These are phyloP conservation scores for Phaethon lepturus DNA, from an alignment of 2,113 vertebrate species.

Conservation along the genomic window DNA sequence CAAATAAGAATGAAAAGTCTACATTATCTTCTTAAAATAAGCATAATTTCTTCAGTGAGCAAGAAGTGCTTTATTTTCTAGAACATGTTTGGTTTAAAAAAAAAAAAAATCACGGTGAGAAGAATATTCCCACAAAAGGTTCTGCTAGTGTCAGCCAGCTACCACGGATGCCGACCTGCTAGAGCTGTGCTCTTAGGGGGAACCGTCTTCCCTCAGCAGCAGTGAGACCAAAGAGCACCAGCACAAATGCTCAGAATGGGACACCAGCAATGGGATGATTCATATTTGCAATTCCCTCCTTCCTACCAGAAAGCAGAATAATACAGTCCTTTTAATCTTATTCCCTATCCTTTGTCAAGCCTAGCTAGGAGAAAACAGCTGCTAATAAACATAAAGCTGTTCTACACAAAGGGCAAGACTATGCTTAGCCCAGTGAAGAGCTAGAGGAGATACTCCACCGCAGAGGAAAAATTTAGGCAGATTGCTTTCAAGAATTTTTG, in stretches of 20 bases:
- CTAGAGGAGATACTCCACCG: not conserved
- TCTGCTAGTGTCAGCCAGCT: not conserved
- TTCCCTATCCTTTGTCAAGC: not conserved
- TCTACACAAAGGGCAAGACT: conserved; percentile 2
- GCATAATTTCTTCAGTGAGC: not conserved
- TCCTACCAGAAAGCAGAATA: not conserved
- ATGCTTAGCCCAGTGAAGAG: not conserved
- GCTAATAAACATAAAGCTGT: conserved; percentile 30
- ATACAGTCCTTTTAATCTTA: not conserved
- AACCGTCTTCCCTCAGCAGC: not conserved
- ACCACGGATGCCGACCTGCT: fast-evolving
- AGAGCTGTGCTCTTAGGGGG: not conserved
- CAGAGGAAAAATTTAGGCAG: not conserved
- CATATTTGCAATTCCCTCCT: not conserved
- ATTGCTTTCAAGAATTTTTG: not conserved
- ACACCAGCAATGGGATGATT: not conserved
- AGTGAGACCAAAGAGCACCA: not conserved
- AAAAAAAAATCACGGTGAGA: not conserved
- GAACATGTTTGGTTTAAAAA: not conserved
- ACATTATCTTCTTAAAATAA: not conserved
- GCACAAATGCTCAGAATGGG: fast-evolving
- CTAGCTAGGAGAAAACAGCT: conserved; percentile 19
- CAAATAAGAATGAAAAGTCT: not conserved
- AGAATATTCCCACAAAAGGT: not conserved
- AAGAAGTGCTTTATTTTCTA: not conserved